These are phyloP conservation scores for Sphaeramia orbicularis DNA, from an alignment of 2,797 vertebrate genomes.

Conservation along the genomic window DNA sequence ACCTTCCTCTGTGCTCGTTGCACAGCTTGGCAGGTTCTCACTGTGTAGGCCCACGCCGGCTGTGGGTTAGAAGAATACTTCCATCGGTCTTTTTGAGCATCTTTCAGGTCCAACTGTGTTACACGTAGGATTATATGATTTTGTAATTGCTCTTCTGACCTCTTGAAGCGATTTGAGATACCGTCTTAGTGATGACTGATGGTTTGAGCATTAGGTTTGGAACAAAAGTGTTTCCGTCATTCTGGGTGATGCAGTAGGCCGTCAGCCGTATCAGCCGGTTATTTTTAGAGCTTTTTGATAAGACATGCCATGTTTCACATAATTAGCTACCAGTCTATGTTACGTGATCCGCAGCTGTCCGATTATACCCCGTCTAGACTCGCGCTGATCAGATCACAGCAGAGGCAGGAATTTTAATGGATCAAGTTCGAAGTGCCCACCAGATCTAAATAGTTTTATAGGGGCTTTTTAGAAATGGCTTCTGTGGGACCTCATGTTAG, in stretches of 20 bases:
- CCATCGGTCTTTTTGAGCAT: constrained; percentile 16
- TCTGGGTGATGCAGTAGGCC: constrained; percentile 44
- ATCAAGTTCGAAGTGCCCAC: constrained; percentile 47
- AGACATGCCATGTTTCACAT: constrained; percentile 78
- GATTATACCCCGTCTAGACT: constrained; percentile 72
- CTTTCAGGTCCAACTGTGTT: not conserved
- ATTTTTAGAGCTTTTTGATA: constrained; percentile 78
- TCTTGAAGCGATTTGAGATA: constrained; percentile 47
- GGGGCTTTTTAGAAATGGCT: constrained; percentile 64
- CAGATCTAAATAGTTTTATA: constrained; percentile 61
- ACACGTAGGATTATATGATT: not conserved
- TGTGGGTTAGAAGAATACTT: constrained; percentile 24
- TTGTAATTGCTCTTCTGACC: constrained; percentile 6
- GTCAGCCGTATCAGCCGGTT: constrained; percentile 57
- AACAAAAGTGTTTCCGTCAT: constrained; percentile 66
- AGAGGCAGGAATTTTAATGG: constrained; percentile 73
- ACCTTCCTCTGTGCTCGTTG: constrained; percentile 28
- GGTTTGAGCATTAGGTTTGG: constrained; percentile 53
- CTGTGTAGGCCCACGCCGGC: constrained; percentile 38
- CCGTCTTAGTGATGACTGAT: constrained; percentile 28
- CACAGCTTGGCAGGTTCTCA: constrained; percentile 30
- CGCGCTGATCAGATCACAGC: constrained; percentile 69
- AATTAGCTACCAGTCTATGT: constrained; percentile 77
- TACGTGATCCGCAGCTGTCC: constrained; percentile 71
- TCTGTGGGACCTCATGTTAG: constrained; percentile 57